phyloP scores from a whole-genome alignment of 64 coral and sea anemone genomes.

The Montipora foliosa region DNA sequence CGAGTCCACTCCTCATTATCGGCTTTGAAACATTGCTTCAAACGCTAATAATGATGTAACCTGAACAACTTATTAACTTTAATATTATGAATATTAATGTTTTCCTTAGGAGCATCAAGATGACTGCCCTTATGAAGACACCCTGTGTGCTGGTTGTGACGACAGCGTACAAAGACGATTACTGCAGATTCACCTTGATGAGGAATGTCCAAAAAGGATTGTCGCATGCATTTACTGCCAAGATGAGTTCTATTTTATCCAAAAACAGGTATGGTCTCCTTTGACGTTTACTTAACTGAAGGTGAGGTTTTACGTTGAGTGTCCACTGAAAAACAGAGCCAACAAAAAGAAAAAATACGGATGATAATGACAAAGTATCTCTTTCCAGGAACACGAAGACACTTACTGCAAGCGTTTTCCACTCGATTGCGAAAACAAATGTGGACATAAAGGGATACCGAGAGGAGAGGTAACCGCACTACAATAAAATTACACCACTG shows the following conservation, averaged over 20 bases:
- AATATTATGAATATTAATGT: no score
- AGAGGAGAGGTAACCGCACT: constrained; percentile 33
- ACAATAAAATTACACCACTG: no score
- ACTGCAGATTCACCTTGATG: background rate
- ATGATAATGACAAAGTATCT: background rate
- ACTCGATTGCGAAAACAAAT: constrained; percentile 19
- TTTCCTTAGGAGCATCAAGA: constrained; percentile 25
- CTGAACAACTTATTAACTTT: no score
- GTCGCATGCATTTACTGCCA: constrained; percentile 14
- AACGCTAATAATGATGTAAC: no score
- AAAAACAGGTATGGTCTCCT: background rate
- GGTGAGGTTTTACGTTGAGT: no score
- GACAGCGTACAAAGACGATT: constrained; percentile 16
- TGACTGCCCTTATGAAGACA: constrained; percentile 24
- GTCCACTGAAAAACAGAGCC: no score
- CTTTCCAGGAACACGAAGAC: constrained; percentile 21
- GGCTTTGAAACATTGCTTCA: no score
- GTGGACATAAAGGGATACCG: constrained; percentile 17
- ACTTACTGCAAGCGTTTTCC: constrained; percentile 30
- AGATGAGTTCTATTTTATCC: constrained; percentile 8
- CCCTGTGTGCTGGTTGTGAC: background rate
- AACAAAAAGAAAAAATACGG: no score
- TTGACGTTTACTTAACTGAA: background rate
- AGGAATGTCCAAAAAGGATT: constrained; percentile 35
- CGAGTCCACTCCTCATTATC: no score